These are phyloP conservation scores for Heterotis niloticus DNA, from an alignment of 2,113 vertebrate genomes.

Conservation along the genomic window DNA sequence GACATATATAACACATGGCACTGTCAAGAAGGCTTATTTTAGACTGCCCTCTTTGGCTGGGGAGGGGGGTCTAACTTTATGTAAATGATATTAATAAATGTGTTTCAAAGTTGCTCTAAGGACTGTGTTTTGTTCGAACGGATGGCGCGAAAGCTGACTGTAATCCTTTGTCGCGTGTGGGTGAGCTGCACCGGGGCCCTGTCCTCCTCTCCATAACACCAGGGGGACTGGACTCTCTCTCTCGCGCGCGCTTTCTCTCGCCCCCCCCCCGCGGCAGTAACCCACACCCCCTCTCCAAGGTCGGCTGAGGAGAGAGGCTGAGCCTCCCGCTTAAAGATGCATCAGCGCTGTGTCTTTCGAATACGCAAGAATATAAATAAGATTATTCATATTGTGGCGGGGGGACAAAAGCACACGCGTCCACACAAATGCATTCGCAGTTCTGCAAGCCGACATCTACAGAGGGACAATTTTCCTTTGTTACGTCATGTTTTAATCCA, in stretches of 20 bases:
- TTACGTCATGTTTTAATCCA: not conserved
- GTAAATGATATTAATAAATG: constrained; percentile 76
- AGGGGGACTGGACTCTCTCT: too few species aligned
- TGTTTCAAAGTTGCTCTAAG: constrained; percentile 53
- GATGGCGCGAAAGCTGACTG: constrained; percentile 55
- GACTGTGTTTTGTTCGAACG: constrained; percentile 48
- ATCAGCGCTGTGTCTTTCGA: not conserved
- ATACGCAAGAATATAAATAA: not conserved
- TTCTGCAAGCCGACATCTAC: not conserved
- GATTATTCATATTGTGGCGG: too few species aligned
- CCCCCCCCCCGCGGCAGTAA: not conserved
- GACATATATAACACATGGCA: constrained; percentile 67
- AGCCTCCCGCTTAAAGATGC: not conserved
- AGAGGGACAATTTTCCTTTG: too few species aligned
- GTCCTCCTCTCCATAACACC: not conserved
- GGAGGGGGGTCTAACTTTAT: constrained; percentile 64
- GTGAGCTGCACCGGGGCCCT: not conserved
- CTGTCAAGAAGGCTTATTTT: constrained; percentile 70
- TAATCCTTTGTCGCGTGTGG: constrained; percentile 46
- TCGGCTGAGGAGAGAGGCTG: not conserved
- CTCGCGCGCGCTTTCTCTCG: too few species aligned
- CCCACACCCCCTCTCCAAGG: not conserved
- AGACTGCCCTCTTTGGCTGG: constrained; percentile 61
- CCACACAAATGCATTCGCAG: not conserved
- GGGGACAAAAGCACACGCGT: too few species aligned